Conservation (phyloP, 92 coral and sea anemone genomes). For the Paramuricea clavata region DNA sequence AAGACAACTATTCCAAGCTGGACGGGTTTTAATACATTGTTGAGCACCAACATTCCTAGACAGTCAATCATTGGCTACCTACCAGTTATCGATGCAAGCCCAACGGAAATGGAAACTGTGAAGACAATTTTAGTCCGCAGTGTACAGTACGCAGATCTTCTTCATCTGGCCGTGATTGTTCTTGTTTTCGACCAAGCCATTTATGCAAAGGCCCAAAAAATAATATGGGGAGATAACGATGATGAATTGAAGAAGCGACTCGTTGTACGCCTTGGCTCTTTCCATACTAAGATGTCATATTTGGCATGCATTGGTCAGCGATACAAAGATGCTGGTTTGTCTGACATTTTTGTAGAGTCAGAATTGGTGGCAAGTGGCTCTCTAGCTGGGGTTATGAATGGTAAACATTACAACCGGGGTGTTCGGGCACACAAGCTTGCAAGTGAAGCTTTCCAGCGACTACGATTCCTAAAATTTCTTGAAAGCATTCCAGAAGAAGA, state of each 20-base stretch:
- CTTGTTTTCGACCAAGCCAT: slow-evolving; percentile 76
- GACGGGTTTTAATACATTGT: slow-evolving; percentile 73
- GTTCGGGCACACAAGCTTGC: slow-evolving; percentile 58
- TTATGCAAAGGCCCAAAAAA: slow-evolving; percentile 73
- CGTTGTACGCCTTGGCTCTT: slow-evolving; percentile 64
- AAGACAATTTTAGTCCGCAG: slow-evolving; percentile 55
- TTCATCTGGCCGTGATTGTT: slow-evolving; percentile 53
- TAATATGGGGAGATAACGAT: slow-evolving; percentile 59
- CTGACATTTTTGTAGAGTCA: slow-evolving; percentile 70
- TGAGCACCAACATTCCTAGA: slow-evolving; percentile 33
- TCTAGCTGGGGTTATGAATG: slow-evolving; percentile 66
- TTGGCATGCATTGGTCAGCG: slow-evolving; percentile 61
- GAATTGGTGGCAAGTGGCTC: slow-evolving; percentile 73
- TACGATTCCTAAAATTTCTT: slow-evolving; percentile 31
- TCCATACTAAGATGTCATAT: slow-evolving; percentile 63
- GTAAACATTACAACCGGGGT: slow-evolving; percentile 68
- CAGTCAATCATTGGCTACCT: slow-evolving; percentile 69
- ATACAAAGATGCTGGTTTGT: slow-evolving; percentile 73
- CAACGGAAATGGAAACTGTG: slow-evolving; percentile 75
- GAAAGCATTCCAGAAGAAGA: slow-evolving; percentile 20
- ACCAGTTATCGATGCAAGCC: slow-evolving; percentile 71
- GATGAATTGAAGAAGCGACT: slow-evolving; percentile 46
- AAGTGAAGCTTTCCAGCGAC: slow-evolving; percentile 19
- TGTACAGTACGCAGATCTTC: slow-evolving; percentile 48
- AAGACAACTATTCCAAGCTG: slow-evolving; percentile 31